phyloP scores from a whole-genome alignment of 1,140 invertebrate species.

The Apocrypta bakeri region DNA sequence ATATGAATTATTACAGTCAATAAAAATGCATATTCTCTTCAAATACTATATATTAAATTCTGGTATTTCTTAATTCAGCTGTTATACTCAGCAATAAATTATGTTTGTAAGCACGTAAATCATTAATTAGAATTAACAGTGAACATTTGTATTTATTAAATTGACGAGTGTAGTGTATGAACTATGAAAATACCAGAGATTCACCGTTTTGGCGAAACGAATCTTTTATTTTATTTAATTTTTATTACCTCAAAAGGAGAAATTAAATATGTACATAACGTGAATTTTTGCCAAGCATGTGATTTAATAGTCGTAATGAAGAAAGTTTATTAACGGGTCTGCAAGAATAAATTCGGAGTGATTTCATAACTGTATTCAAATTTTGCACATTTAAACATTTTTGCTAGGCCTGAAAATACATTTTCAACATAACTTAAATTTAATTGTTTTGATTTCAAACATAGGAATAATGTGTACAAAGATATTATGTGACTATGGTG shows the following conservation, averaged over 20 bases:
- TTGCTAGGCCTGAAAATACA: not conserved
- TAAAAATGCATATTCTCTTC: too few relatives aligned
- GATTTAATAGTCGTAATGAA: not conserved
- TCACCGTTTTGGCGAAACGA: not conserved
- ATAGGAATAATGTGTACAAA: not conserved
- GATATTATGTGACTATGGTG: not conserved
- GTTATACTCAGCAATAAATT: not conserved
- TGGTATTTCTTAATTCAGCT: not conserved
- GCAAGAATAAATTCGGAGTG: not conserved
- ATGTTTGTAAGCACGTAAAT: not conserved
- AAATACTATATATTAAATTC: not conserved
- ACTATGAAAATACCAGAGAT: not conserved
- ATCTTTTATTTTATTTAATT: not conserved
- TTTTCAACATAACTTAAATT: not conserved
- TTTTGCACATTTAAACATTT: not conserved
- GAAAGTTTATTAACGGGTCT: not conserved
- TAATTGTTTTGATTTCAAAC: not conserved
- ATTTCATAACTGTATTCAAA: not conserved
- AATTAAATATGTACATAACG: slow-evolving; percentile 30
- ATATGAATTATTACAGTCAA: not conserved
- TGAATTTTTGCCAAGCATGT: not conserved
- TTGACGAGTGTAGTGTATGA: not conserved
- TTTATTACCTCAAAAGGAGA: slow-evolving; percentile 1
- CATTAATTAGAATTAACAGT: not conserved
- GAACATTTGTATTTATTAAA: not conserved